Percentiles rank a stretch among this genome's conserved stretches.
These are phyloP conservation scores for Brachionichthys hirsutus DNA, from an alignment of 2,113 vertebrate genomes.

Conservation along the genomic window DNA sequence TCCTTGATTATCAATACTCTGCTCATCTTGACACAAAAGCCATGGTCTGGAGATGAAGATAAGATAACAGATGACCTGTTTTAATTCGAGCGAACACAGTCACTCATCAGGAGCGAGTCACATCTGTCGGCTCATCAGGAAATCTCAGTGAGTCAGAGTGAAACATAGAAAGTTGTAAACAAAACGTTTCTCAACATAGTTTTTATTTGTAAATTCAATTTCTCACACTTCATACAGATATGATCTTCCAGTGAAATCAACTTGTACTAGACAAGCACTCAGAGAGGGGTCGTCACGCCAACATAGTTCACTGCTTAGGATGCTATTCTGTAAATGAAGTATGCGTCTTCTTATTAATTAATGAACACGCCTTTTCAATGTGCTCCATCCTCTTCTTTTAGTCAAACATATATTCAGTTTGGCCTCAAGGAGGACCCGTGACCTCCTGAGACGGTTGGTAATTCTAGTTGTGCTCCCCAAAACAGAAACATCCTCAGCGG, in stretches of 20 bases:
- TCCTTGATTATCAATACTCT: not conserved
- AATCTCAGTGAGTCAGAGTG: not conserved
- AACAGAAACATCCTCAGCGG: conserved; percentile 29
- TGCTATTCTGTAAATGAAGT: too few relatives aligned
- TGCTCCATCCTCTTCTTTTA: not conserved
- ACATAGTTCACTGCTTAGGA: too few relatives aligned
- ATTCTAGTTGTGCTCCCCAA: conserved; percentile 20
- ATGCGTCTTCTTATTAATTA: too few relatives aligned
- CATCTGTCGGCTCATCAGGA: too few relatives aligned
- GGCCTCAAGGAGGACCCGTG: not conserved
- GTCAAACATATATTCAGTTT: not conserved
- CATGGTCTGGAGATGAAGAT: conserved; percentile 43
- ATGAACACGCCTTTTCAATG: conserved; percentile 2
- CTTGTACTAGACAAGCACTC: too few relatives aligned
- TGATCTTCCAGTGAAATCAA: too few relatives aligned
- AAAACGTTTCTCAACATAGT: not conserved
- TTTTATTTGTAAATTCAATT: not conserved
- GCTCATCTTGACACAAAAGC: not conserved
- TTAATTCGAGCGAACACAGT: not conserved
- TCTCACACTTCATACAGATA: not conserved
- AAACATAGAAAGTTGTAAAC: conserved; percentile 1
- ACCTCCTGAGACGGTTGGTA: not conserved
- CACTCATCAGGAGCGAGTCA: not conserved
- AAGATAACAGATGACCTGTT: conserved; percentile 14
- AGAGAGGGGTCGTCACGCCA: too few relatives aligned